Percentiles rank a stretch among this genome's conserved stretches.
phyloP scores from a whole-genome alignment of 2,797 vertebrate species.

The Labeo calbasu region DNA sequence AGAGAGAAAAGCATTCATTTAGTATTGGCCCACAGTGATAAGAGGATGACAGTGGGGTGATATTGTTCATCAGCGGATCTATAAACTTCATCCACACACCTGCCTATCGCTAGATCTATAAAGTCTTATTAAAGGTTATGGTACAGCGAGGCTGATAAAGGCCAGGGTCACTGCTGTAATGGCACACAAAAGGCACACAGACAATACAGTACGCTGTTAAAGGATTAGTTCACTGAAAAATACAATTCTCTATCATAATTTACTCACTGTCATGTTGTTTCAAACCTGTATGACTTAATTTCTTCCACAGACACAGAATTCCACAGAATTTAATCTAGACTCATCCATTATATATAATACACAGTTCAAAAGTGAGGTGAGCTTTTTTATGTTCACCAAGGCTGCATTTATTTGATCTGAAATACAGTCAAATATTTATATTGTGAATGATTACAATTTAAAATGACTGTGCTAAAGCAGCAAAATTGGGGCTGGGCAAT shows the following conservation, averaged over 20 bases:
- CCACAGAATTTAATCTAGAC: background rate
- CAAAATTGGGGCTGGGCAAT: too few species aligned
- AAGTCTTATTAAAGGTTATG: conserved; percentile 74
- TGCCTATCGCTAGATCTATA: conserved; percentile 69
- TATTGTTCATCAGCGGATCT: conserved; percentile 74
- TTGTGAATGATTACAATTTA: background rate
- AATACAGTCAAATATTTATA: background rate
- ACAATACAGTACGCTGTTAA: conserved; percentile 22
- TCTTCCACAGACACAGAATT: background rate
- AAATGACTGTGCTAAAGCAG: background rate
- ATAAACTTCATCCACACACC: conserved; percentile 68
- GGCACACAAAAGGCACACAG: conserved; percentile 53
- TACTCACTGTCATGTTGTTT: background rate
- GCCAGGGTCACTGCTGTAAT: conserved; percentile 64
- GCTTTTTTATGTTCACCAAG: background rate
- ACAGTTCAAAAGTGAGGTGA: background rate
- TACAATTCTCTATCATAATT: background rate
- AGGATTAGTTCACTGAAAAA: background rate
- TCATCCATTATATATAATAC: background rate
- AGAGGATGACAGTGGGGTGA: conserved; percentile 65
- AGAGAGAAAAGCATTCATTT: conserved; percentile 61
- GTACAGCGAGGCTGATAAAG: conserved; percentile 61
- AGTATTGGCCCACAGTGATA: conserved; percentile 66
- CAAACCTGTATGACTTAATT: background rate
- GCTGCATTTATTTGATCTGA: background rate